Percentiles rank a stretch among this genome's conserved stretches.
Evolutionary conservation across 2,888 invertebrate species (phyloP).

Genomic region (Chrysomela aeneicollis): DNA sequence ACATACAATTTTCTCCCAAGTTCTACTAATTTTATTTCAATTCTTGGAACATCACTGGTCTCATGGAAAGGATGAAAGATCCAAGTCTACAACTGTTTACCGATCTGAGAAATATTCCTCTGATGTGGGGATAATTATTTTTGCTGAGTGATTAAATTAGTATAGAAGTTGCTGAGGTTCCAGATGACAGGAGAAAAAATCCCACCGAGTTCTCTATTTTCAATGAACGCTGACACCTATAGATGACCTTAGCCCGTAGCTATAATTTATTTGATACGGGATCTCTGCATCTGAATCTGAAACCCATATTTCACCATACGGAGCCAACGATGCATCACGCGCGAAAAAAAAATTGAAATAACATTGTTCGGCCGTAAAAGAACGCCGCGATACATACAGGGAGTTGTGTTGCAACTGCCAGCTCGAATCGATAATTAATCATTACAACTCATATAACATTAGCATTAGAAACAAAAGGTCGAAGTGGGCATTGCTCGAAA

Average conservation of each 20-base stretch:
- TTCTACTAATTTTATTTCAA: too few relatives aligned
- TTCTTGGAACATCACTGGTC: too few relatives aligned
- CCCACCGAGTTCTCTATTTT: background rate
- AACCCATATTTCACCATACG: conserved; percentile 10
- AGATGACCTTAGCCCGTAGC: background rate
- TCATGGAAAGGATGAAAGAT: too few relatives aligned
- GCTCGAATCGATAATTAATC: conserved; percentile 29
- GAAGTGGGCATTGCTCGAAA: conserved; percentile 22
- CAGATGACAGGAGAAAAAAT: background rate
- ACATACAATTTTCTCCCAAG: too few relatives aligned
- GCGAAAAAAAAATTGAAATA: conserved; percentile 20
- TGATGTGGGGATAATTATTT: too few relatives aligned
- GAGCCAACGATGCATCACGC: conserved; percentile 29
- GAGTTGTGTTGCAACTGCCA: conserved; percentile 26
- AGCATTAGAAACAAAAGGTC: conserved; percentile 32
- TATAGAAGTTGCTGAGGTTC: background rate
- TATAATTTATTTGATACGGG: conserved; percentile 1
- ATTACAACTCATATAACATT: conserved; percentile 30
- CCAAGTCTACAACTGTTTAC: too few relatives aligned
- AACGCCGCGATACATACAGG: conserved; percentile 15
- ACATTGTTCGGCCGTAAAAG: conserved; percentile 28
- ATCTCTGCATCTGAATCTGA: conserved; percentile 2
- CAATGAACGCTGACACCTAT: conserved; percentile 1
- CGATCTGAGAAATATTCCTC: too few relatives aligned
- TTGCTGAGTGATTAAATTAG: too few relatives aligned